Evolutionary conservation across 1,140 invertebrate species (phyloP).

Genomic region (Gerris buenoi): DNA sequence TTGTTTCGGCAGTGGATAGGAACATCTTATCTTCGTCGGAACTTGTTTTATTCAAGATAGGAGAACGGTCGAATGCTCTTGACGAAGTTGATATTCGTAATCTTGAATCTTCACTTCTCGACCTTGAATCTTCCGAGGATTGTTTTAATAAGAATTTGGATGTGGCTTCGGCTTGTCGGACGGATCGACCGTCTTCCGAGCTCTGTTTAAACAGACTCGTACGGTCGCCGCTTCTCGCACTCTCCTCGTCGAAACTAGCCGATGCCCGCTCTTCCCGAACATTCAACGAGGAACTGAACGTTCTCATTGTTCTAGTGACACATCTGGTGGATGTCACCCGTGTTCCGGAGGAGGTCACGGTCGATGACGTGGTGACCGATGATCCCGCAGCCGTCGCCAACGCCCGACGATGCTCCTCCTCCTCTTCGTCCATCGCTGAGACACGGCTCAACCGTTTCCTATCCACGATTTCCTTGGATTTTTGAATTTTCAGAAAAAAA

Average conservation of each 20-base stretch:
- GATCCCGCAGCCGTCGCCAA: background rate
- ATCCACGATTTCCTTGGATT: background rate
- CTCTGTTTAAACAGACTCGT: background rate
- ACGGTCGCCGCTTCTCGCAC: background rate
- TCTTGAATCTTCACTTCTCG: background rate
- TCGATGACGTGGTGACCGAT: background rate
- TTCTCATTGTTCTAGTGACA: background rate
- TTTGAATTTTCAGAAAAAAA: no score
- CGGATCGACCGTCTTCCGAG: background rate
- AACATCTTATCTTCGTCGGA: conserved; percentile 3
- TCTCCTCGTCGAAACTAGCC: background rate
- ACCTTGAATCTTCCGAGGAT: background rate
- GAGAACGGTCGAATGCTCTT: background rate
- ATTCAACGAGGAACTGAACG: background rate
- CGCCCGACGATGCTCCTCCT: background rate
- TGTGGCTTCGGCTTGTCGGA: background rate
- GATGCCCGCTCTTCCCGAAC: background rate
- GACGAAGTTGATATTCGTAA: background rate
- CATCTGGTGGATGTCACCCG: background rate
- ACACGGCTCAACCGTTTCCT: background rate
- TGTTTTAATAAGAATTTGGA: background rate
- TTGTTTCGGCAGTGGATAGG: background rate
- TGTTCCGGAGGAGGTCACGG: background rate
- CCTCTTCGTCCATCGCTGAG: background rate
- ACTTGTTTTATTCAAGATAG: background rate